Evolutionary conservation across 2,888 invertebrate genomes (phyloP), one percentile per base, ranked within the genome.

Genomic region (Philhelius pedissequus): DNA sequence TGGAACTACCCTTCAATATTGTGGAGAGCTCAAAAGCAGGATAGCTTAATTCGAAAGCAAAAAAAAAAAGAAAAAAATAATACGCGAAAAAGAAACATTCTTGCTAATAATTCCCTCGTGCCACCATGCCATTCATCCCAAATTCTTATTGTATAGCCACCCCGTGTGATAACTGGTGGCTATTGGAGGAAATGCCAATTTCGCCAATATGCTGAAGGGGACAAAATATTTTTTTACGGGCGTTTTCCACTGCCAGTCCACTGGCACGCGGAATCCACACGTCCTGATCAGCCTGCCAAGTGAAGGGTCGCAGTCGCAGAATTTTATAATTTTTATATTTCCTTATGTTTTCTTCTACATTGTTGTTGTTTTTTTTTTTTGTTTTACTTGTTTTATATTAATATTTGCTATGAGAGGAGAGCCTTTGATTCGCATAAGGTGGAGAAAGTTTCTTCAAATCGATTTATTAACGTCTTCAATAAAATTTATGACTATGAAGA

Each of bases 381-480:
- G 11, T 32, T 45, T 68, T n/a, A 27, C 52, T 73, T 74, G 56
- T 71, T 74, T 79, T 79, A 73, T 75, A 77, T 75, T 84, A 78
- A 70, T 75, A 75, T 79, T 75, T 40, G n/a, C 75, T 70, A 45
- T 40, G 40, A 71, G 35, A 58, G 5, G 5, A 5, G 74, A 71
- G 43, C 68, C 75, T 80, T 64, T 60, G 60, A 69, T 78, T 68
- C 15, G 40, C 66, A 54, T 68, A 84, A 80, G 84, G 84, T 80
- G 75, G 75, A 84, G 71, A 66, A 84, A 68, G 75, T 75, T 84
- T 75, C 6, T 80, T 71, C 73, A 84, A 80, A 80, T 84, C 84
- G 80, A 84, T 84, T 84, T 84, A 84, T 80, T 84, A 84, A 84
- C 66, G 84, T 80, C 84, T 75, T 84, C 84, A 84, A 75, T 80